These are phyloP conservation scores for Tachycineta bicolor DNA, from an alignment of 2,113 vertebrate species.

Conservation along the genomic window DNA sequence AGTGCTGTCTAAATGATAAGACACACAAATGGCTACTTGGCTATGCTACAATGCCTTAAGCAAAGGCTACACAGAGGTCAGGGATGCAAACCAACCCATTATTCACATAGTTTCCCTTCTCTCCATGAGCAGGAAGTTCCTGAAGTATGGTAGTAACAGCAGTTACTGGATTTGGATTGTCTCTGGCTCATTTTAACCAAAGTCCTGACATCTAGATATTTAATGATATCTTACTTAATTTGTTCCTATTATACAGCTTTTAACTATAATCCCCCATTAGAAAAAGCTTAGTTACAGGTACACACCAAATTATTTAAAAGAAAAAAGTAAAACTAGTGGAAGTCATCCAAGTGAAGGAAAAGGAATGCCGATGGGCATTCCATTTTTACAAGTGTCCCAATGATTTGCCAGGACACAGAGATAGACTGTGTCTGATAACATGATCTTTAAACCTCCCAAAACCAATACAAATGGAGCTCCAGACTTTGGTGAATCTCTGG, in stretches of 20 bases:
- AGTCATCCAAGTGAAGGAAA: not conserved
- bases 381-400: not conserved
- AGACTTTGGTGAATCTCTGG: not conserved
- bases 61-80: not conserved
- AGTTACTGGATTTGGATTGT: not conserved
- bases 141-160: not conserved
- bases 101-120: accelerated
- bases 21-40: not conserved
- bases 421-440: not conserved
- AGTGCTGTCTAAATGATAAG: not conserved
- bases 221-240: not conserved
- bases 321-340: not conserved
- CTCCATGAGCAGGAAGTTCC: not conserved
- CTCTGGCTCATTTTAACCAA: not conserved
- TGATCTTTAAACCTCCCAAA: not conserved
- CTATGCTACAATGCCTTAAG: not conserved
- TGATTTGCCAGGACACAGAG: not conserved
- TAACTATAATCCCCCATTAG: not conserved
- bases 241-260: not conserved
- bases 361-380: not conserved
- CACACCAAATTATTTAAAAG: not conserved
- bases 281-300: not conserved
- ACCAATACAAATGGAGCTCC: accelerated
- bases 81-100: not conserved
- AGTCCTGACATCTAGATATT: not conserved